phyloP scores from a whole-genome alignment of 2,113 vertebrate genomes.

The Chaenogobius annularis region DNA sequence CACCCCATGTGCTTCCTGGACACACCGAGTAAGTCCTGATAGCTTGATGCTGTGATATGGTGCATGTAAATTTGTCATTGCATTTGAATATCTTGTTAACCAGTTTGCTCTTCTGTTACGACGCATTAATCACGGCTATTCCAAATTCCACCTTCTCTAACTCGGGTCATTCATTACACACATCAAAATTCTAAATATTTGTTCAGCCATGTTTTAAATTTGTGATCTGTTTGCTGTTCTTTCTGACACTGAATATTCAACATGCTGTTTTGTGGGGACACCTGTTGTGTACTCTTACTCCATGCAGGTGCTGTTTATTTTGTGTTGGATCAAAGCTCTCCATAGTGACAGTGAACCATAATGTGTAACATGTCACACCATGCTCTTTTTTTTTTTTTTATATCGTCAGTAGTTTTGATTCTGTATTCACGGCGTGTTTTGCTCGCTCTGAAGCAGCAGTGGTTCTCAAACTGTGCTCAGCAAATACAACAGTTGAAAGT shows the following conservation, averaged over 20 bases:
- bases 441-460: not conserved
- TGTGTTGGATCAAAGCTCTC: slow-evolving; percentile 54
- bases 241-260: slow-evolving; percentile 48
- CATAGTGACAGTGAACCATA: slow-evolving; percentile 47
- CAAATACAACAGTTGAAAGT: not conserved
- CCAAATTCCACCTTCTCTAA: slow-evolving; percentile 63
- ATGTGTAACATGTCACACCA: slow-evolving; percentile 44
- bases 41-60: slow-evolving; percentile 43
- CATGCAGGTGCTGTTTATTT: slow-evolving; percentile 56
- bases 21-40: slow-evolving; percentile 13
- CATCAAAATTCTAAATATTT: slow-evolving; percentile 64
- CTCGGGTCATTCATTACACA: slow-evolving; percentile 68
- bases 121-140: slow-evolving; percentile 61
- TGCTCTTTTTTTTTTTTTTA: slow-evolving; percentile 27
- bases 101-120: slow-evolving; percentile 62
- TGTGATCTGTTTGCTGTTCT: not conserved
- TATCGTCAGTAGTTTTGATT: slow-evolving; percentile 20
- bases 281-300: slow-evolving; percentile 36
- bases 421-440: not conserved
- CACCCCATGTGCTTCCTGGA: slow-evolving; percentile 8
- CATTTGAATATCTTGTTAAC: slow-evolving; percentile 34
- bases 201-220: slow-evolving; percentile 49
- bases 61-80: slow-evolving; percentile 67
- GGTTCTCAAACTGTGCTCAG: not conserved
- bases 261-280: slow-evolving; percentile 26